These are phyloP conservation scores for Aplysia californica DNA, from an alignment of 1,140 invertebrate species.

Conservation along the genomic window DNA sequence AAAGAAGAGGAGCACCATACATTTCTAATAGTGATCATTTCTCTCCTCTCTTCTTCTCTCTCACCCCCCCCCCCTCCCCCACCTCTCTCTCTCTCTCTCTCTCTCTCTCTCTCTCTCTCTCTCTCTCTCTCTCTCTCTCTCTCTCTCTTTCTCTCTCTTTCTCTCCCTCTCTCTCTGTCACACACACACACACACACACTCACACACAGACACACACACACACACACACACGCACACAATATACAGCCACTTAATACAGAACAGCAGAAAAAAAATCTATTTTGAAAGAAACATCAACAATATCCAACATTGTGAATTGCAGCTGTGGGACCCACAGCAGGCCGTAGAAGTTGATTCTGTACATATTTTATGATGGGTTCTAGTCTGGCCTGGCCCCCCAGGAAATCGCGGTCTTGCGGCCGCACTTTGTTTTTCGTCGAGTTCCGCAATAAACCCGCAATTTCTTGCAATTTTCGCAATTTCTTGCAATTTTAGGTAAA, in stretches of 20 bases:
- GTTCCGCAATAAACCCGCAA: too few relatives aligned
- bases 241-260: too few relatives aligned
- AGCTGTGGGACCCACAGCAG: not conserved
- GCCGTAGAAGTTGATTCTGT: not conserved
- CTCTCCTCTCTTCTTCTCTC: not conserved
- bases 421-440: too few relatives aligned
- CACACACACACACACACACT: not conserved
- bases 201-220: not conserved
- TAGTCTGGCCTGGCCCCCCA: too few relatives aligned
- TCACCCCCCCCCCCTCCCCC: too few relatives aligned
- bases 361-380: not conserved
- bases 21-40: not conserved
- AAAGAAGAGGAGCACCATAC: too few relatives aligned
- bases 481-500: too few relatives aligned
- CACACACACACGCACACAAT: too few relatives aligned
- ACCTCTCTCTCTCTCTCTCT: not conserved
- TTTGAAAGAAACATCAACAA: not conserved
- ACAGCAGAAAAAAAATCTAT: not conserved
- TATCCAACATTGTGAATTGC: not conserved
- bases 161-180: not conserved
- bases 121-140: not conserved
- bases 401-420: too few relatives aligned
- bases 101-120: not conserved
- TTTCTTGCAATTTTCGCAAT: too few relatives aligned
- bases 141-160: not conserved